Base-by-base conservation (phyloP, 2,797 vertebrate genomes). In the Rachycentron canadum region DNA sequence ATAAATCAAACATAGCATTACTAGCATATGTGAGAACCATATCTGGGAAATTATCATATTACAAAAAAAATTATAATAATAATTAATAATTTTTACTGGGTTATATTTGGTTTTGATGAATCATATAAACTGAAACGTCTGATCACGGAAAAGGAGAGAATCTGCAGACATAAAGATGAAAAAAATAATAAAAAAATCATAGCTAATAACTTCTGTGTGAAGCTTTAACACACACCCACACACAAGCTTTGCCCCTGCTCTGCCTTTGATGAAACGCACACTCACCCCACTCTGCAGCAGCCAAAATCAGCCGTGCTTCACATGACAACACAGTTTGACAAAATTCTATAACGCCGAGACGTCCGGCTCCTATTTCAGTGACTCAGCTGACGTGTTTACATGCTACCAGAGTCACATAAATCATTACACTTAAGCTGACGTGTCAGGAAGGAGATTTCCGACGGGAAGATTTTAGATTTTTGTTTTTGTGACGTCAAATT, bases 251-350 rank as follows among this genome's bases (percentile, higher is more conserved):
- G 57, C 32, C 21, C 55, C 47, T 16, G 60, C 41, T 66, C 32
- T 26, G 23, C 57, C 57, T 40, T n/a, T 63, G 32, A 70, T 73
- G 17, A 61, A 69, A 72, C 25, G 11, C 55, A 52, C n/a, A 21
- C 32, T 26, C 2, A 19, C 17, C 32, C 21, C 4, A 28, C 12
- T 69, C 19, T 43, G 53, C 55, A 28, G 47, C 28, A 60, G 57
- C 72, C 43, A 73, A 45, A 57, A 68, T 58, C 21, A 62, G 40
- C 69, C 16, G 40, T n/a, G 10, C 30, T 4, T n/a, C 19, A 72
- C 55, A 32, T 59, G 73, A 70, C 57, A 74, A 53, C 47, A n/a
- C 11, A 58, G n/a, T 74, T 62, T 79, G 76, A 88, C 79, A 62
- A 59, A 67, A 50, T 21, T 21, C 41, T 61, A 66, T 26, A 60